Conservation (phyloP, 2,888 invertebrate genomes). For the Rhagonycha lutea region DNA sequence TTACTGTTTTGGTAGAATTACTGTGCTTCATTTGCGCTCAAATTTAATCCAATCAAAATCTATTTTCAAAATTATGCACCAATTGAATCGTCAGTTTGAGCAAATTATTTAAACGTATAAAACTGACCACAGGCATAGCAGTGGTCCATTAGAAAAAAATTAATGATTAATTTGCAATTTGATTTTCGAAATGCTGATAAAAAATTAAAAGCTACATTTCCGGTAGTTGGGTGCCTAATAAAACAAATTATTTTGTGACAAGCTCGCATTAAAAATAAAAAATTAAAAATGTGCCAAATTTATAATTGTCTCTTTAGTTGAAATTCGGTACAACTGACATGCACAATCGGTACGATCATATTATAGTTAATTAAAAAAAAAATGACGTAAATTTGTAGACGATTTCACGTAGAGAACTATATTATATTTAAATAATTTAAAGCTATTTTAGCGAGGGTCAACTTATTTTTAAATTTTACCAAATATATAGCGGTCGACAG, state of each 20-base stretch:
- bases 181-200: not conserved
- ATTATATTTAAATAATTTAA: conserved; percentile 19
- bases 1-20: too few species aligned
- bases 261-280: not conserved
- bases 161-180: not conserved
- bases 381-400: conserved; percentile 14
- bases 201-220: not conserved
- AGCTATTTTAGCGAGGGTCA: conserved; percentile 11
- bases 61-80: too few species aligned
- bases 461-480: conserved; percentile 20
- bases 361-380: conserved; percentile 10
- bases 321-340: not conserved
- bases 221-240: not conserved
- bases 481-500: conserved; percentile 22
- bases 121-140: too few species aligned
- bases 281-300: not conserved
- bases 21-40: too few species aligned
- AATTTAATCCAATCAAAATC: too few species aligned
- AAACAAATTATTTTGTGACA: not conserved
- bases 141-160: too few species aligned
- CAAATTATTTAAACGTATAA: too few species aligned
- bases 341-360: not conserved
- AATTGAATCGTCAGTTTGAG: too few species aligned
- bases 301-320: not conserved
- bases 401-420: conserved; percentile 1